Evolutionary conservation across 1,140 invertebrate genomes (phyloP).

Genomic region (Plectus sambesii): DNA sequence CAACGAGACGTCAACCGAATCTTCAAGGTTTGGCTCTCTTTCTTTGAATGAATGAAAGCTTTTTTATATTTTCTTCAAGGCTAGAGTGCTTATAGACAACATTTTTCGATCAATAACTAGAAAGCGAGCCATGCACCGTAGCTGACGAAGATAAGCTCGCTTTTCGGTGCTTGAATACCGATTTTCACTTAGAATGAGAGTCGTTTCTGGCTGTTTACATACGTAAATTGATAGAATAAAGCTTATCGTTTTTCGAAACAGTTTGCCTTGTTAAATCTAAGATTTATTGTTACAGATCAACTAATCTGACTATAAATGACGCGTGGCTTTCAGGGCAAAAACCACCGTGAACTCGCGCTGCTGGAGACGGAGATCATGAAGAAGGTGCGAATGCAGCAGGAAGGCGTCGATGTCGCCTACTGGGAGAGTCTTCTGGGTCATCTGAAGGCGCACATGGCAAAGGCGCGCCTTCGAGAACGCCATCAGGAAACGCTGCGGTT

Average conservation of each 20-base stretch:
- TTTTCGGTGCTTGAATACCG: too few relatives aligned
- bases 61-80: too few relatives aligned
- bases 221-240: too few relatives aligned
- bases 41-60: neutral
- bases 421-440: slow-evolving; percentile 88
- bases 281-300: too few relatives aligned
- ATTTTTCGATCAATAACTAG: too few relatives aligned
- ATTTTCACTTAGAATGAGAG: too few relatives aligned
- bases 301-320: slow-evolving; percentile 2
- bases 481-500: slow-evolving; percentile 80
- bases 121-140: too few relatives aligned
- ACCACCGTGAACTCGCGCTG: slow-evolving; percentile 51
- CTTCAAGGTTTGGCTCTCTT: slow-evolving; percentile 57
- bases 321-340: slow-evolving; percentile 59
- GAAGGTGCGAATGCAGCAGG: slow-evolving; percentile 69
- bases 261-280: too few relatives aligned
- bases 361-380: slow-evolving; percentile 73
- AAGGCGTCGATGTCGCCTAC: slow-evolving; percentile 85
- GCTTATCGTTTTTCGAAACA: too few relatives aligned
- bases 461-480: slow-evolving; percentile 73
- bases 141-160: too few relatives aligned
- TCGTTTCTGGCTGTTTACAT: too few relatives aligned
- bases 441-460: slow-evolving; percentile 86
- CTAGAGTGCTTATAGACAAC: too few relatives aligned
- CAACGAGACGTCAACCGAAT: slow-evolving; percentile 73